Conservation (phyloP, 2,113 vertebrate genomes). For the Sturnus vulgaris region DNA sequence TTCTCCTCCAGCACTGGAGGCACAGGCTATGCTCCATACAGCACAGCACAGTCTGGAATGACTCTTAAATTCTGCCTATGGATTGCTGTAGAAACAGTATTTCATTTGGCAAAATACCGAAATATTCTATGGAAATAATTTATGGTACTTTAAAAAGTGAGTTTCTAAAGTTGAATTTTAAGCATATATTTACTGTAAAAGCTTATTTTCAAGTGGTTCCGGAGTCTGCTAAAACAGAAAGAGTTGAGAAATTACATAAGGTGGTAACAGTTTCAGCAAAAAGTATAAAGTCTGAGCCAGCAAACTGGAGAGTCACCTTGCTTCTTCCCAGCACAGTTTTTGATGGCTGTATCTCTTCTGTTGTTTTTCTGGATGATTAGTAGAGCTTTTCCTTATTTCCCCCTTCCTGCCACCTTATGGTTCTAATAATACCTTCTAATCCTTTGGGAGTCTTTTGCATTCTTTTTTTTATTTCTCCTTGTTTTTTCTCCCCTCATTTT, state of each 20-base stretch:
- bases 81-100: neutral
- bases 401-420: neutral
- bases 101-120: neutral
- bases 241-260: neutral
- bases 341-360: fast-evolving
- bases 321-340: neutral
- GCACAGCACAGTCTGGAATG: neutral
- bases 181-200: neutral
- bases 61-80: neutral
- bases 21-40: fast-evolving
- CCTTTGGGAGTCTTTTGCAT: neutral
- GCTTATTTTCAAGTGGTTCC: neutral
- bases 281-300: neutral
- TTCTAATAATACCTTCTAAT: neutral
- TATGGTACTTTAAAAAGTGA: neutral
- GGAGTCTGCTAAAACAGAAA: neutral
- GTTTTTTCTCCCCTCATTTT: neutral
- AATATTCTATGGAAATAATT: neutral
- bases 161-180: neutral
- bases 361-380: neutral
- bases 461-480: neutral
- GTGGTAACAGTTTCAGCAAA: neutral
- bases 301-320: neutral
- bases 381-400: neutral
- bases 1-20: neutral